Evolutionary conservation across 2,888 invertebrate genomes (phyloP), one percentile per base, ranked within the genome.

Genomic region (Drosophila meridionalis): DNA sequence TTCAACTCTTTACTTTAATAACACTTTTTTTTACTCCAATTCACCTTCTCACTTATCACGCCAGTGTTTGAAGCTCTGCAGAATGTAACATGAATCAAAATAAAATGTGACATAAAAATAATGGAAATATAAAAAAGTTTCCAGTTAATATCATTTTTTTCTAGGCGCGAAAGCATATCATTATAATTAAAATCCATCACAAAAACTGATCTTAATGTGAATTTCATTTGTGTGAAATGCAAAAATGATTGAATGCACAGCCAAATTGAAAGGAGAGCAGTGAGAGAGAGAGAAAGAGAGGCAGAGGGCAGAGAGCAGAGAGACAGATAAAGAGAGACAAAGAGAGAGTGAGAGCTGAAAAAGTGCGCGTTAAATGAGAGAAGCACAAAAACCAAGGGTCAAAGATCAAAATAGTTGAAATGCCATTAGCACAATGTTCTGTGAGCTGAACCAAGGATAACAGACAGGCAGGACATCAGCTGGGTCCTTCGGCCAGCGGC

Each of bases 361-460:
- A 56, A 61, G 36, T 53, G 47, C 9, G 32, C 45, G 56, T 57
- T 64, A 50, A 48, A 52, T 28, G 30, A 26, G 48, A 57, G 57
- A 36, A 36, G 53, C 28, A 28, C 60, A 68, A 67, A 43, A 28
- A 20, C 34, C 61, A 61, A 61, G 28, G 43, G 52, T 48, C 50
- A 69, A 73, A 62, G 78, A 80, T 74, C 76, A 74, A 80, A 85
- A 78, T 73, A 80, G 76, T 80, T 82, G 48, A 76, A 87, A 69
- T 76, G 70, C 68, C 83, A 86, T 85, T 86, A 86, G 73, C 80
- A 64, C 45, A 77, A 78, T 57, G 65, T 65, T 55, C 52, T 52
- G 26, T 30, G 67, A 64, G 73, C 56, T 57, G 61, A 57, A 58
- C 58, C 45, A n/a, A 48, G 69, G 32, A 42, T 28, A 57, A 38